phyloP scores from a whole-genome alignment of 2,113 vertebrate species.

The Rhinopithecus roxellana region DNA sequence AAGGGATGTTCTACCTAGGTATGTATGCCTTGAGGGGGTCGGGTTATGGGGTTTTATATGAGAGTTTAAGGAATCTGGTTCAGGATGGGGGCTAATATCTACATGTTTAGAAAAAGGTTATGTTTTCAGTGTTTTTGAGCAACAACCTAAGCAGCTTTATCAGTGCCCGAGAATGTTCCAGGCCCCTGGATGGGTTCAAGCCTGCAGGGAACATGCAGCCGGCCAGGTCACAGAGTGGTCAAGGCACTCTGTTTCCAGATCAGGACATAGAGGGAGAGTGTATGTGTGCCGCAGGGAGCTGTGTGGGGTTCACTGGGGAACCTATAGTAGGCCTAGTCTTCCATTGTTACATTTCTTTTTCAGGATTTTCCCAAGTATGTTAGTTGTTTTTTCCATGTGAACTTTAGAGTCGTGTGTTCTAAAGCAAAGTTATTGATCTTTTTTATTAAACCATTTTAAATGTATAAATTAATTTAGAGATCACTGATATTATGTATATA shows the following conservation, averaged over 20 bases:
- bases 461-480: background rate
- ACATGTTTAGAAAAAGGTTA: background rate
- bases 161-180: background rate
- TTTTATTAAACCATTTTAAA: constrained; percentile 20
- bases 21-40: background rate
- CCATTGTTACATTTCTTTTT: background rate
- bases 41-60: background rate
- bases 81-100: background rate
- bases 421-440: background rate
- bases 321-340: background rate
- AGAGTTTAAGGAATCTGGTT: background rate
- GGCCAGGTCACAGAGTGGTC: background rate
- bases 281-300: background rate
- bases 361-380: background rate
- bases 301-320: background rate
- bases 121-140: background rate
- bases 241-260: background rate
- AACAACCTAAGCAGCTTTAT: background rate
- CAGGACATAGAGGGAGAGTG: background rate
- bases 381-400: background rate
- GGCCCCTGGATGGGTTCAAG: background rate
- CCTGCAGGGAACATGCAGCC: background rate
- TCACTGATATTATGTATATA: background rate
- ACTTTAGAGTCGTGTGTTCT: background rate
- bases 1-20: background rate